Base-by-base conservation (phyloP, 2,113 vertebrate genomes). In the Calidris pugnax region DNA sequence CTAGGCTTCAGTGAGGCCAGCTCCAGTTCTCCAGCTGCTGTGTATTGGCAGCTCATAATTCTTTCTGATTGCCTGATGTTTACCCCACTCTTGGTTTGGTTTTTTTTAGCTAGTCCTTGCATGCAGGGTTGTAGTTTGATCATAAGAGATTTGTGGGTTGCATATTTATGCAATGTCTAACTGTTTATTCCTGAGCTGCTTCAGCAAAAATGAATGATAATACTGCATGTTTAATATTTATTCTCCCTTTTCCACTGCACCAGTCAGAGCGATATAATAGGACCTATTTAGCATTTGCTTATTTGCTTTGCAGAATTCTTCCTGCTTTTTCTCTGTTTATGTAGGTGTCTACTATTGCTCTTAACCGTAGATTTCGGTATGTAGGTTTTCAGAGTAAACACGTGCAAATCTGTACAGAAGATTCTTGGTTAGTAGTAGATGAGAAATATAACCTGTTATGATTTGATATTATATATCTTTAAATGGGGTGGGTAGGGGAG, bases 331-430 rank as follows among this genome's bases (percentile, higher is more conserved):
- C 33, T 82, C 74, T 19, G 26, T 32, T 64, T 76, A 41, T 37
- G 78, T 93, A 78, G 74, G 92, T 94, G 76, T 95, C 76, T 78
- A 53, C 53, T 87, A 62, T 75, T 85, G 85, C 66, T 87, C 48
- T 69, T 79, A 90, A 68, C 80, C 60, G 28, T 67, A 47, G 63
- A 51, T 72, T 57, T 39, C 33, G 35, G 16, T 74, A 56, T 21
- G 64, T 88, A 89, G 72, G 89, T 81, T 94, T 93, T 85, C 75
- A 62, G 76, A 74, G 74, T 94, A 91, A 95, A 89, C 76, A 91
- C 11, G 76, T 63, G 89, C 47, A 82, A 68, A 84, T 72, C 66
- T 77, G 39, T 89, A 59, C 60, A 93, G 76, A 93, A 91, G 37
- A 90, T 82, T 64, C 48, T 56, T 81, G 26, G 77, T 92, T 96